These are phyloP conservation scores for Lacanobia oleracea DNA, from an alignment of 2,888 invertebrate species.

Conservation along the genomic window DNA sequence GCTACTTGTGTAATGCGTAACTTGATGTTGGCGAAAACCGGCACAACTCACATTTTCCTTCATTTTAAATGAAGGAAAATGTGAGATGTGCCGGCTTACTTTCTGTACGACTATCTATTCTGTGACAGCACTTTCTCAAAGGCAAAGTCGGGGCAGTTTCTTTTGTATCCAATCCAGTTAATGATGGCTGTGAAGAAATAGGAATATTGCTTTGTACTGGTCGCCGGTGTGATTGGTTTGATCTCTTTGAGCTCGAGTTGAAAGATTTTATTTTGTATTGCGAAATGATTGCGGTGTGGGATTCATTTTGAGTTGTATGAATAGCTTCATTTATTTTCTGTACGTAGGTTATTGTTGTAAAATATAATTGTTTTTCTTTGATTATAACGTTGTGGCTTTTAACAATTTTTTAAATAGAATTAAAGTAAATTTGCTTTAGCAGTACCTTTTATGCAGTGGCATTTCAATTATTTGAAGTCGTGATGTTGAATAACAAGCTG, in stretches of 20 bases:
- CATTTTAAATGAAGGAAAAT: no score
- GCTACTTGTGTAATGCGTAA: no score
- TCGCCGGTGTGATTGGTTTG: slow-evolving; percentile 33
- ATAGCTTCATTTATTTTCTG: background rate
- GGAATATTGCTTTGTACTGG: slow-evolving; percentile 42
- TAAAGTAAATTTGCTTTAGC: no score
- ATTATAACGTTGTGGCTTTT: background rate
- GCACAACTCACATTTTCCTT: background rate
- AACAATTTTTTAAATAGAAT: no score
- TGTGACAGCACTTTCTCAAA: slow-evolving; percentile 41
- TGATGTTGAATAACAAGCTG: background rate
- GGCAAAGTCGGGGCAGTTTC: slow-evolving; percentile 39
- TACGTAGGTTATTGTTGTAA: background rate
- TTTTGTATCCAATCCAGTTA: slow-evolving; percentile 59
- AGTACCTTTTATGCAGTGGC: background rate
- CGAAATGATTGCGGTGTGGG: background rate
- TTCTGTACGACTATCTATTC: slow-evolving; percentile 20
- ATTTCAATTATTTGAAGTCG: background rate
- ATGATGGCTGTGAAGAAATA: slow-evolving; percentile 53
- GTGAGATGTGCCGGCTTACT: no score
- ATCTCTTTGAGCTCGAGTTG: slow-evolving; percentile 28
- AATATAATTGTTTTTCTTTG: background rate
- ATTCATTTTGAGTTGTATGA: background rate
- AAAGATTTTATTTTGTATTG: slow-evolving; percentile 8
- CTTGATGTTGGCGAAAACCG: no score